phyloP scores from a whole-genome alignment of 2,888 invertebrate genomes.

The Netelia inedita region DNA sequence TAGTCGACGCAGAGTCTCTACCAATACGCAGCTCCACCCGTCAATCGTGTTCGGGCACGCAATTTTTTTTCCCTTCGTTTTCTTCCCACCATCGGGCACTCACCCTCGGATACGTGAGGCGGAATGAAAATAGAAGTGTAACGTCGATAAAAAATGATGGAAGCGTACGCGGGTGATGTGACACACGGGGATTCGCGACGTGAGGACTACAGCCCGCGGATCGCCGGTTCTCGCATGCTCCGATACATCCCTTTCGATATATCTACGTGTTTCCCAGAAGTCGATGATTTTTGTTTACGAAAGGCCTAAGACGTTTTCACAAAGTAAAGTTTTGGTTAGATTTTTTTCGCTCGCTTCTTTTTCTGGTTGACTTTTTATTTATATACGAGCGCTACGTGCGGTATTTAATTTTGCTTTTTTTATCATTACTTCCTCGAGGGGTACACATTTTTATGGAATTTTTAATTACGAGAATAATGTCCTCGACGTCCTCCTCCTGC shows the following conservation, averaged over 20 bases:
- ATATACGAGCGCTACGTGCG: too few species aligned
- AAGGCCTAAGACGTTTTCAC: too few species aligned
- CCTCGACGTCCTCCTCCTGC: too few species aligned
- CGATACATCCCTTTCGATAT: conserved; percentile 11
- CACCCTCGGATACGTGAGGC: conserved; percentile 78
- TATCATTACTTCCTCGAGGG: too few species aligned
- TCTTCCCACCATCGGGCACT: conserved; percentile 58
- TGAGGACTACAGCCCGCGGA: conserved; percentile 57
- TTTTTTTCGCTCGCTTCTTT: too few species aligned
- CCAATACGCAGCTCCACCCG: conserved; percentile 73
- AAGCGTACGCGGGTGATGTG: conserved; percentile 78
- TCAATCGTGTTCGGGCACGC: conserved; percentile 80
- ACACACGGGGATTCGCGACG: conserved; percentile 74
- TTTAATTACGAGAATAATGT: too few species aligned
- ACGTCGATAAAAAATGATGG: conserved; percentile 80
- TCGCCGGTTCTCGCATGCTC: conserved; percentile 54
- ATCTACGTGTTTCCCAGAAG: too few species aligned
- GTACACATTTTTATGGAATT: too few species aligned
- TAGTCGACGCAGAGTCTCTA: conserved; percentile 65
- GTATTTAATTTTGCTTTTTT: too few species aligned
- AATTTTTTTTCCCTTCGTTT: conserved; percentile 73
- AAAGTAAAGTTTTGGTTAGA: too few species aligned
- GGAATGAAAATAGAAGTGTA: conserved; percentile 83
- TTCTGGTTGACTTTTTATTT: too few species aligned
- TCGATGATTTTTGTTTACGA: too few species aligned